phyloP scores from a whole-genome alignment of 2,113 vertebrate genomes.

The Halcyon malimbica region DNA sequence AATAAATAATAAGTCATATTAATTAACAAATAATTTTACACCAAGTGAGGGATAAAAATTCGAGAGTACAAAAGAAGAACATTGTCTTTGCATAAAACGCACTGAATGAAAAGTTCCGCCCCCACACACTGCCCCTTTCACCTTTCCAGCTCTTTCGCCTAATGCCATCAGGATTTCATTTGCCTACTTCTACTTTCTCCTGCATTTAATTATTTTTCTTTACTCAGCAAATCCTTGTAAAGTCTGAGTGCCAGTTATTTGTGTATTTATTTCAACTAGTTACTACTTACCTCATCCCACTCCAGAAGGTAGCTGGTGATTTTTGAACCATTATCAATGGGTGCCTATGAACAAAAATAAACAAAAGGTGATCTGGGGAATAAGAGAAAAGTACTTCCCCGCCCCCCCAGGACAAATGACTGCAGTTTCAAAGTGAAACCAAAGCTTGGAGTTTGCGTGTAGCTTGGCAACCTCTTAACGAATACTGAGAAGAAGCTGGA shows the following conservation, averaged over 20 bases:
- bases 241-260: not conserved
- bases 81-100: not conserved
- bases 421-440: not conserved
- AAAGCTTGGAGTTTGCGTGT: not conserved
- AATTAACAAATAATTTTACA: not conserved
- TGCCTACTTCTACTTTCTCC: not conserved
- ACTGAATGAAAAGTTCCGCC: not conserved
- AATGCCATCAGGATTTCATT: slow-evolving; percentile 36
- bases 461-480: not conserved
- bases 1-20: not conserved
- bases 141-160: not conserved
- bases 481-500: not conserved
- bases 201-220: not conserved
- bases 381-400: not conserved
- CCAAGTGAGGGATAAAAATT: not conserved
- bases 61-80: not conserved
- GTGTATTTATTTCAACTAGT: not conserved
- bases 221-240: slow-evolving; percentile 16
- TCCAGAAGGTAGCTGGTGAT: slow-evolving; percentile 97
- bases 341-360: slow-evolving; percentile 80
- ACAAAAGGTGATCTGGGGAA: not conserved
- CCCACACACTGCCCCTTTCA: not conserved
- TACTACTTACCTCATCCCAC: slow-evolving; percentile 92
- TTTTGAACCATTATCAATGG: slow-evolving; percentile 96
- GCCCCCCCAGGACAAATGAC: not conserved